A percentile compares a stretch with the other conserved stretches of the same genome.
Evolutionary conservation across 1,140 invertebrate genomes (phyloP).

Genomic region (Leptinotarsa lineolata): DNA sequence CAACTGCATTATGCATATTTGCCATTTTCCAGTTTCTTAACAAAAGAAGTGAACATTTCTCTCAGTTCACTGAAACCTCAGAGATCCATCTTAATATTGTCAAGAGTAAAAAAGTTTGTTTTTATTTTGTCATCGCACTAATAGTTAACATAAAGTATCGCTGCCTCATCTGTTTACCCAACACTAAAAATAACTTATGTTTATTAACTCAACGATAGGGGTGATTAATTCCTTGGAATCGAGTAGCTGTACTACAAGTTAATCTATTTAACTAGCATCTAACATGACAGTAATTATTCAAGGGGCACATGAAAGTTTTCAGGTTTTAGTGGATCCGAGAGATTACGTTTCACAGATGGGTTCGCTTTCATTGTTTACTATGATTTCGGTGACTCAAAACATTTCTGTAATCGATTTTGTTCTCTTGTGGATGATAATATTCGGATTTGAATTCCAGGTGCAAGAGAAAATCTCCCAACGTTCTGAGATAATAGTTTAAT

Average conservation of each 20-base stretch:
- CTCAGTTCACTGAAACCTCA: no score
- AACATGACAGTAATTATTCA: constrained; percentile 26
- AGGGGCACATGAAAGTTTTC: constrained; percentile 26
- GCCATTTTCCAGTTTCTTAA: no score
- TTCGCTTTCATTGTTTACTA: neutral
- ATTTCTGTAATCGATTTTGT: neutral
- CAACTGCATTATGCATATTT: no score
- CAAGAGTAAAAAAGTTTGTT: neutral
- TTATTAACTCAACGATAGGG: constrained; percentile 18
- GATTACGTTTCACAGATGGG: constrained; percentile 13
- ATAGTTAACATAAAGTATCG: neutral
- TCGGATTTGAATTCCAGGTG: no score
- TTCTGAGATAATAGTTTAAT: no score
- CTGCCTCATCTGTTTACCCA: neutral
- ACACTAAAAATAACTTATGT: constrained; percentile 16
- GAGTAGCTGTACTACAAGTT: constrained; percentile 22
- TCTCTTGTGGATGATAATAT: no score
- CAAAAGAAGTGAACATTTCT: no score
- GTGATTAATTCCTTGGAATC: constrained; percentile 21
- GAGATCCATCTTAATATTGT: no score
- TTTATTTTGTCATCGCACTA: neutral
- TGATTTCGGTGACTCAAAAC: constrained; percentile 1
- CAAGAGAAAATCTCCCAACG: no score
- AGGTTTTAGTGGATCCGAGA: neutral
- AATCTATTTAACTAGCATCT: constrained; percentile 13